A percentile compares a stretch with the other conserved stretches of the same genome.
Conservation (phyloP, 2,797 vertebrate genomes). For the Ctenochaetus hawaiiensis region DNA sequence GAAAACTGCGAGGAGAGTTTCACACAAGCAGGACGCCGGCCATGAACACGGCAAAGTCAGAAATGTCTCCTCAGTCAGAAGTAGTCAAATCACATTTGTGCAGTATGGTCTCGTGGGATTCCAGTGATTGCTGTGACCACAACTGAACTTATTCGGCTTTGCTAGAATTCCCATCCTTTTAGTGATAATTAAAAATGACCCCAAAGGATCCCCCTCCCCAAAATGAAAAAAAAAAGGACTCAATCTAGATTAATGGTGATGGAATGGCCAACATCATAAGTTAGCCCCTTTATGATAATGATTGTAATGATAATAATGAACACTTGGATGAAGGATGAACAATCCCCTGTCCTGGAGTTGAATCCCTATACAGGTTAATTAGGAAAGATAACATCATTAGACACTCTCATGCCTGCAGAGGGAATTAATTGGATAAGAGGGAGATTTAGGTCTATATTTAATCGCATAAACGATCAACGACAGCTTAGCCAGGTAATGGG, state of each 20-base stretch:
- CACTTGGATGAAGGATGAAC: constrained; percentile 87
- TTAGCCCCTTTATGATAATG: constrained; percentile 86
- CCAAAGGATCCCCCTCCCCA: constrained; percentile 71
- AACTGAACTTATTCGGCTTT: constrained; percentile 73
- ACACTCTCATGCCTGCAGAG: constrained; percentile 85
- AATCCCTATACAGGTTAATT: constrained; percentile 90
- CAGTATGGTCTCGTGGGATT: constrained; percentile 61
- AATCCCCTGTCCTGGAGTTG: constrained; percentile 85
- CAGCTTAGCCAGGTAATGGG: constrained; percentile 77
- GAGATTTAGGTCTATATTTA: constrained; percentile 87
- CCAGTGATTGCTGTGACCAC: constrained; percentile 76
- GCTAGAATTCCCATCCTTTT: constrained; percentile 73
- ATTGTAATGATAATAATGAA: constrained; percentile 89
- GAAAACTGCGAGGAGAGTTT: constrained; percentile 73
- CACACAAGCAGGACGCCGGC: constrained; percentile 24
- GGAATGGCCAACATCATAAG: constrained; percentile 83
- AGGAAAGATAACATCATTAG: constrained; percentile 92
- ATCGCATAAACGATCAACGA: constrained; percentile 85
- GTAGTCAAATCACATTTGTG: constrained; percentile 62
- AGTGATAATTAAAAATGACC: constrained; percentile 86
- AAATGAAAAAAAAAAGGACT: constrained; percentile 63
- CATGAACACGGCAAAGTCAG: constrained; percentile 44
- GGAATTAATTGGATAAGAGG: constrained; percentile 89
- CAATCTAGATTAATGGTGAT: constrained; percentile 85
- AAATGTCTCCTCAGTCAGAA: constrained; percentile 62